These are phyloP conservation scores for Sceloporus undulatus DNA, from an alignment of 2,113 vertebrate genomes.

Conservation along the genomic window DNA sequence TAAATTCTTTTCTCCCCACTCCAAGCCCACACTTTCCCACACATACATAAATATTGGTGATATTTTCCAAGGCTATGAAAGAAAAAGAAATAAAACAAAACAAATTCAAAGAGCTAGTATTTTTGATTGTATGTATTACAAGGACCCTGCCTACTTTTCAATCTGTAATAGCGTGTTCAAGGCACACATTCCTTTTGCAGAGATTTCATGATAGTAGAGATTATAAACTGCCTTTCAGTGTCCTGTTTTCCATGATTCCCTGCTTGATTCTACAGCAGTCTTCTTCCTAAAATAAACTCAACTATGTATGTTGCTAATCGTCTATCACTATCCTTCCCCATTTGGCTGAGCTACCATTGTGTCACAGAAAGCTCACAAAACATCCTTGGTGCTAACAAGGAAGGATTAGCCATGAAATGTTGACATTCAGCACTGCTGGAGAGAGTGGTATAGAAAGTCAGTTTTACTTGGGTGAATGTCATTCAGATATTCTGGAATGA, in stretches of 20 bases:
- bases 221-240: neutral
- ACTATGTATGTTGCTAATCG: neutral
- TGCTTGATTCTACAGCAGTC: neutral
- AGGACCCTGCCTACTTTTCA: conserved; percentile 68
- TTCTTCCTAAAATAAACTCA: neutral
- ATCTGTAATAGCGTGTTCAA: conserved; percentile 62
- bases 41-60: conserved; percentile 67
- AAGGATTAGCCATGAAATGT: neutral
- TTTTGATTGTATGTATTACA: conserved; percentile 62
- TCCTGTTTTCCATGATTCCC: neutral
- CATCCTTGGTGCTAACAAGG: neutral
- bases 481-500: too few species aligned
- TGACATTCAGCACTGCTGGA: neutral
- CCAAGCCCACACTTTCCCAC: conserved; percentile 14
- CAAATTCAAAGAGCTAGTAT: conserved; percentile 67
- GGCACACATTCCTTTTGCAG: conserved; percentile 44
- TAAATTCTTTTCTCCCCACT: conserved; percentile 66
- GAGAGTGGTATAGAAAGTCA: neutral
- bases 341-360: neutral
- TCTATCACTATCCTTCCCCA: neutral
- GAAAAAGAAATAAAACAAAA: conserved; percentile 59
- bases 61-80: conserved; percentile 64
- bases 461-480: neutral
- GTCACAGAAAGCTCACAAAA: neutral
- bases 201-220: neutral